A percentile compares a stretch with the other conserved stretches of the same genome.
Evolutionary conservation across 1,140 invertebrate species (phyloP).

Genomic region (Eupeodes corollae): DNA sequence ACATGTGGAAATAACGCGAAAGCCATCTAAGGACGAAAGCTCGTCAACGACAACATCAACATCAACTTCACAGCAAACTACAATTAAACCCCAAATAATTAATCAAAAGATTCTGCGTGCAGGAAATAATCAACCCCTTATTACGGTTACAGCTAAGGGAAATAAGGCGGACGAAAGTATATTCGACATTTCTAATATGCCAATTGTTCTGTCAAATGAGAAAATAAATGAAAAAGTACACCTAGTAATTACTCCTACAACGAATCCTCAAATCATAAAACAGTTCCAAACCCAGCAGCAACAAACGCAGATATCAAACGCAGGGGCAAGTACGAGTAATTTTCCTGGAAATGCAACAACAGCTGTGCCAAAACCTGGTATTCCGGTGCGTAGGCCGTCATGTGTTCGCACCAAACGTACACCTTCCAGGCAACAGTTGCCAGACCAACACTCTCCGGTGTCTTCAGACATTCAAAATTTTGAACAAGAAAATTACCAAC

Average conservation of each 20-base stretch:
- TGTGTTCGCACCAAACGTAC: constrained; percentile 2
- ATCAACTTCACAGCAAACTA: neutral
- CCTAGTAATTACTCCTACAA: constrained; percentile 1
- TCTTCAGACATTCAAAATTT: neutral
- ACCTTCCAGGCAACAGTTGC: neutral
- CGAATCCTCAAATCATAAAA: constrained; percentile 7
- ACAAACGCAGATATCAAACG: too few species aligned
- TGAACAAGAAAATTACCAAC: constrained; percentile 6
- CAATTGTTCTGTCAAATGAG: constrained; percentile 56
- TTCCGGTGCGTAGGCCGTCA: constrained; percentile 24
- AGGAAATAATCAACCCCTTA: constrained; percentile 29
- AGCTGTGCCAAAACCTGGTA: constrained; percentile 5
- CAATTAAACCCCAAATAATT: neutral
- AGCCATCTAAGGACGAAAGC: neutral
- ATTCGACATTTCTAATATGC: constrained; percentile 62
- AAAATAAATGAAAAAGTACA: constrained; percentile 41
- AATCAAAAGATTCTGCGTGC: constrained; percentile 2
- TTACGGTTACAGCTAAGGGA: constrained; percentile 38
- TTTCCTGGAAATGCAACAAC: too few species aligned
- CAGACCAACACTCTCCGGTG: constrained; percentile 13
- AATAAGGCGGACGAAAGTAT: neutral
- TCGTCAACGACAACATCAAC: neutral
- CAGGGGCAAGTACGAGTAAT: too few species aligned
- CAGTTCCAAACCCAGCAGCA: neutral
- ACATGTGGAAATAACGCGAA: constrained; percentile 5